Evolutionary conservation across 1,140 invertebrate genomes (phyloP), one percentile per base, ranked within the genome.

Genomic region (Anthonomus grandis): DNA sequence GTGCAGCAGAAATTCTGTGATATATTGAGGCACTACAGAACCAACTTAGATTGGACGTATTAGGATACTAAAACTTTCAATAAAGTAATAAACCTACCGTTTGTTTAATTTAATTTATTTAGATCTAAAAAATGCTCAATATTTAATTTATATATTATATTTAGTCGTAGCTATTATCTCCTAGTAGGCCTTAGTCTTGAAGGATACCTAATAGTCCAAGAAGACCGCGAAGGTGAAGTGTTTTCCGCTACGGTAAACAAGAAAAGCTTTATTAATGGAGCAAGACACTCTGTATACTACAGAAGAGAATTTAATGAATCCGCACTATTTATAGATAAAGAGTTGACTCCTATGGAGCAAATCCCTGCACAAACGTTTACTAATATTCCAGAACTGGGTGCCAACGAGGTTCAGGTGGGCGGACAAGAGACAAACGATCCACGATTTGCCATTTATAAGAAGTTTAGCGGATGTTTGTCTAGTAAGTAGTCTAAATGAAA

Each of bases 391-490:
- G 82, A 85, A 59, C 73, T 80, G 3, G 85, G 86, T 8, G 78
- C 84, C 8, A 90, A 89, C 66, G 87, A 90, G 64, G 87, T 92
- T 12, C 89, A 91, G 67, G 83, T 93, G 37, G 90, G 90, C n/a
- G 90, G 90, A 34, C 78, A 91, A 12, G 90, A 90, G 63, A 90
- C 89, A 0, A 88, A 83, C 5, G 87, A 91, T 75, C 83, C 84
- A 15, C 78, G 88, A 59, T 86, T 91, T 68, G 82, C 79, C 42
- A 84, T 86, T 34, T 93, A 90, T 63, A 90, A 87, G 63, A 87
- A 87, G 62, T 94, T 92, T 71, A 90, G 86, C 61, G 91, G 91
- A 23, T 95, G 91, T 68, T 76, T 94, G 45, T 93, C 91, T 59
- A 94, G 91, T 94, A 76, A 82, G 83, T 82, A 57, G 24, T 34